phyloP scores from a whole-genome alignment of 2,113 vertebrate species.

The Phycodurus eques region DNA sequence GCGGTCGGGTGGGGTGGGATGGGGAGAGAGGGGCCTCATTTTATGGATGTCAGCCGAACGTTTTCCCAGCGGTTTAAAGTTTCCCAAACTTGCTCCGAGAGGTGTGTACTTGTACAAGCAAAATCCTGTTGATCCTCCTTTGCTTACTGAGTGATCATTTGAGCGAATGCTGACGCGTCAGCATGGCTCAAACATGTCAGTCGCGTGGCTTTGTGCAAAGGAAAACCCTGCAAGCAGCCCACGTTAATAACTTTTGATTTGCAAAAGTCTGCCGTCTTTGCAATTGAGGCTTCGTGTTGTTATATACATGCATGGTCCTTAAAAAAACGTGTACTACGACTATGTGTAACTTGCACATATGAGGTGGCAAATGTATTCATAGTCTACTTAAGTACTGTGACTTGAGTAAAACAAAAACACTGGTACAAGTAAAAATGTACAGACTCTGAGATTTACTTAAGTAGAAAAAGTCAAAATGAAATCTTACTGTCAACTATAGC shows the following conservation, averaged over 20 bases:
- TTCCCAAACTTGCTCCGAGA: background rate
- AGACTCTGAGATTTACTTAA: too few relatives aligned
- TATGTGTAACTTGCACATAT: too few relatives aligned
- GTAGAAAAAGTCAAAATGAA: too few relatives aligned
- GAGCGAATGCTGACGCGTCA: slow-evolving; percentile 5
- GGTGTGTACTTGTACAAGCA: background rate
- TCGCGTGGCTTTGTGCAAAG: background rate
- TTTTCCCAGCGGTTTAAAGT: background rate
- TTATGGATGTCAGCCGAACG: background rate
- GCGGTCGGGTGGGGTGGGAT: background rate
- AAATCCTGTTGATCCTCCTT: background rate
- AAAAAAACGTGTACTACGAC: too few relatives aligned
- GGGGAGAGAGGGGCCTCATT: background rate
- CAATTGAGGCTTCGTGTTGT: too few relatives aligned
- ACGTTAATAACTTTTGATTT: background rate
- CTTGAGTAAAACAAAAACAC: too few relatives aligned
- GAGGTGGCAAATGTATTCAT: too few relatives aligned
- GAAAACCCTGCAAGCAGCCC: background rate
- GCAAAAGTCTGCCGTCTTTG: background rate
- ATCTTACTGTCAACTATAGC: too few relatives aligned
- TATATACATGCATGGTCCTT: too few relatives aligned
- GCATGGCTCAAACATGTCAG: background rate
- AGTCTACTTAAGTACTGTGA: too few relatives aligned
- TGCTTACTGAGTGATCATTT: background rate
- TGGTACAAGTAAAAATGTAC: too few relatives aligned